These are phyloP conservation scores for Meda fulgida DNA, from an alignment of 2,797 vertebrate species.

Conservation along the genomic window DNA sequence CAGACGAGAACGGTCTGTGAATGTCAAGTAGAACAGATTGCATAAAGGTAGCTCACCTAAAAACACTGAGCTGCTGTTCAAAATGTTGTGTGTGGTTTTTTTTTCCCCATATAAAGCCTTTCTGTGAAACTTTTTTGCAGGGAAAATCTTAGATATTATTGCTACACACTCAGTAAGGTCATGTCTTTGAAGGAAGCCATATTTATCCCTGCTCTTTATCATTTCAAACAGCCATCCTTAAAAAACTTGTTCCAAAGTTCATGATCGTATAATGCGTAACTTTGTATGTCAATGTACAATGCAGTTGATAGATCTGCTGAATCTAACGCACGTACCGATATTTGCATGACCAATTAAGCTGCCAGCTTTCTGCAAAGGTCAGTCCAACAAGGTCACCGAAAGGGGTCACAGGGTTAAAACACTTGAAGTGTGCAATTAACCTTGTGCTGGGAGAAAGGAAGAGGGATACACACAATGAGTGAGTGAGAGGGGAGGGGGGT, in stretches of 20 bases:
- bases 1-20: slow-evolving; percentile 14
- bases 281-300: background rate
- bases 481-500: too few species aligned
- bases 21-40: slow-evolving; percentile 45
- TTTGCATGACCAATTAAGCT: slow-evolving; percentile 40
- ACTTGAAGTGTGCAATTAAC: slow-evolving; percentile 38
- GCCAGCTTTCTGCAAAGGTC: slow-evolving; percentile 15
- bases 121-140: background rate
- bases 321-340: background rate
- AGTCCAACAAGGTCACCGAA: slow-evolving; percentile 11
- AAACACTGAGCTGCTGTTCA: background rate
- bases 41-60: slow-evolving; percentile 16
- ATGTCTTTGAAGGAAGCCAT: background rate
- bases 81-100: slow-evolving; percentile 13
- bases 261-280: background rate
- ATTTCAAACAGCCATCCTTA: background rate
- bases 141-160: background rate
- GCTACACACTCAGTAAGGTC: background rate
- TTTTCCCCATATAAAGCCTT: background rate
- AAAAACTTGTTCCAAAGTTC: background rate
- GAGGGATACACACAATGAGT: background rate
- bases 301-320: background rate
- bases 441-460: background rate
- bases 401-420: slow-evolving; percentile 43
- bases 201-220: background rate